These are phyloP conservation scores for Pyrocoelia pectoralis DNA, from an alignment of 2,888 invertebrate species.

Conservation along the genomic window DNA sequence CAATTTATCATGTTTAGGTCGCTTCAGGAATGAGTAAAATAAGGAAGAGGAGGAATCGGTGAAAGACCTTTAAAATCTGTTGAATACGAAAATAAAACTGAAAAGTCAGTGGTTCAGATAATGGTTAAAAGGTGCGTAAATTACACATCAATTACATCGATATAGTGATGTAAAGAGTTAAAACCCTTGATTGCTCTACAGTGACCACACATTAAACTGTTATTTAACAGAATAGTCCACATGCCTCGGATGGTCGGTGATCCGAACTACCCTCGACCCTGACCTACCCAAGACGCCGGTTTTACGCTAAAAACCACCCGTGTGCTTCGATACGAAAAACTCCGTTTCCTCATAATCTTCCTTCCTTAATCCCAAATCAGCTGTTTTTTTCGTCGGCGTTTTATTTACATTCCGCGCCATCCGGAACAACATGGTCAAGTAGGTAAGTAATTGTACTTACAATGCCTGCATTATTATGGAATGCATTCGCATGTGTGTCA, in stretches of 20 bases:
- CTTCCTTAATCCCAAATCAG: slow-evolving; percentile 10
- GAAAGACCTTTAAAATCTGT: no score
- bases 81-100: slow-evolving; percentile 48
- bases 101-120: slow-evolving; percentile 50
- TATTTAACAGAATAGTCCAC: slow-evolving; percentile 54
- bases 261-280: slow-evolving; percentile 61
- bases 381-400: no score
- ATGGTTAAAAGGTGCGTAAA: slow-evolving; percentile 44
- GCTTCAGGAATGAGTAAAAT: no score
- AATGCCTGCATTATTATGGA: no score
- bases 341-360: slow-evolving; percentile 34
- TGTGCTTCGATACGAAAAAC: slow-evolving; percentile 49
- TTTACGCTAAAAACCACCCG: slow-evolving; percentile 58
- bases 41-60: no score
- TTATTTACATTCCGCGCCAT: neutral
- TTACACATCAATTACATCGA: slow-evolving; percentile 54
- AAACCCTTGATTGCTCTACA: slow-evolving; percentile 56
- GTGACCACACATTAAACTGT: slow-evolving; percentile 59
- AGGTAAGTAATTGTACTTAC: slow-evolving; percentile 48
- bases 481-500: slow-evolving; percentile 50
- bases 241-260: slow-evolving; percentile 59
- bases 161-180: slow-evolving; percentile 44
- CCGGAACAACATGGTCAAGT: slow-evolving; percentile 25
- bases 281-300: slow-evolving; percentile 55
- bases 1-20: no score